Base-by-base conservation (phyloP, 2,888 invertebrate species). In the Thumatha senex region DNA sequence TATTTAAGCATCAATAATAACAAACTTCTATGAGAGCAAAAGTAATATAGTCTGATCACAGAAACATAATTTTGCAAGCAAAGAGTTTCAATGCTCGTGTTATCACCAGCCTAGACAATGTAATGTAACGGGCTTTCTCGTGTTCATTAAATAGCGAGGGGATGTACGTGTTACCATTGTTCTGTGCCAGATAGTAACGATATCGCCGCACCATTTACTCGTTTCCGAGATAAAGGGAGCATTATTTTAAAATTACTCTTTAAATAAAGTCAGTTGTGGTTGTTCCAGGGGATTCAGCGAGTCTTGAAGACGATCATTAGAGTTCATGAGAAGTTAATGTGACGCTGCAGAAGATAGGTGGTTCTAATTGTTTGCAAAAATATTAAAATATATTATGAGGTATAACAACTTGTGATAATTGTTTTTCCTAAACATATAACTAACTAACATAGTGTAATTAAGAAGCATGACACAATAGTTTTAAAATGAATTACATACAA, bases 221-320 rank as follows among this genome's bases (percentile, higher is more conserved):
- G 72, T 73, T 76, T 71, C 71, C 57, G 63, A 83, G 82, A 85
- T 86, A 84, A 84, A 84, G 82, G 76, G 63, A 62, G 66, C 67
- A 67, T 78, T 75, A 78, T 72, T 74, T 72, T 64, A 72, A 70
- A 61, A 68, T 67, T 68, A 64, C 48, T 35, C 53, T 51, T 44
- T 35, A 41, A 56, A 48, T 43, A 33, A 41, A 56, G 66, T 59
- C 63, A 56, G 52, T 43, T 48, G 59, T 44, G 54, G 46, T 47
- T 46, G 49, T 51, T 56, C 40, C 13, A 54, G 50, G 40, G 48
- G 51, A 38, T 53, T 52, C 53, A 51, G 51, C 51, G 54, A 63
- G 46, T 66, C 50, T 62, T 44, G 44, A 62, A 47, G 49, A 61
- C 46, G 34, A 46, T 43, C 43, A 44, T 61, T 58, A 56, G 46